Conservation (phyloP, 2,888 invertebrate species). For the Anthophora plumipes region DNA sequence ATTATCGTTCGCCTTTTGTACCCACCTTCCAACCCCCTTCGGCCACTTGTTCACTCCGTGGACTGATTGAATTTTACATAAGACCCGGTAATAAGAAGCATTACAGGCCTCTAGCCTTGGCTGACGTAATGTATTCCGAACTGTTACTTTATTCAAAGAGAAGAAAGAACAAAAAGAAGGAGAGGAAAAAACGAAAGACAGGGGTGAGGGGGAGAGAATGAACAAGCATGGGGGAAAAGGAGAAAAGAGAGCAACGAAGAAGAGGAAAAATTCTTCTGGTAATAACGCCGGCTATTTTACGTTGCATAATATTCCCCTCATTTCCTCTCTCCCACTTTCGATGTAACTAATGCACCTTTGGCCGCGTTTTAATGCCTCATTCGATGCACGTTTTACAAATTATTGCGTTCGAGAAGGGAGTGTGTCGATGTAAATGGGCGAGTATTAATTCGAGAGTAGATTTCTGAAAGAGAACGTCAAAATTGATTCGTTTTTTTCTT, state of each 20-base stretch:
- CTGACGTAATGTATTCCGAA: slow-evolving; percentile 34
- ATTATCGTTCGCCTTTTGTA: slow-evolving; percentile 41
- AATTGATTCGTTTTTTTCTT: too few species aligned
- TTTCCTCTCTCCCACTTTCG: too few species aligned
- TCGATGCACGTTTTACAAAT: slow-evolving; percentile 15
- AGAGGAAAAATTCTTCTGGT: neutral
- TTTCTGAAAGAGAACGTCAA: too few species aligned
- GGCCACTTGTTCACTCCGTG: neutral
- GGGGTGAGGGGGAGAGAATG: neutral
- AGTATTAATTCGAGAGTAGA: neutral
- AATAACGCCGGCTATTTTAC: slow-evolving; percentile 21
- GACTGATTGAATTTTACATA: slow-evolving; percentile 55
- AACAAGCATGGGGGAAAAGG: neutral
- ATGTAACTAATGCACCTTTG: slow-evolving; percentile 19
- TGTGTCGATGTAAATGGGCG: neutral
- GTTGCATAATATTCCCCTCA: slow-evolving; percentile 9
- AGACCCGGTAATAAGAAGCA: slow-evolving; percentile 40
- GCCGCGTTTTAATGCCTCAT: neutral
- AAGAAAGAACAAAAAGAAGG: neutral
- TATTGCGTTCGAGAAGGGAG: neutral
- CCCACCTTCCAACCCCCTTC: too few species aligned
- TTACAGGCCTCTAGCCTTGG: neutral
- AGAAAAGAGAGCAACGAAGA: neutral
- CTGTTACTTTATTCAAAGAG: slow-evolving; percentile 29
- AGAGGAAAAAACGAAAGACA: neutral